A percentile compares a stretch with the other conserved stretches of the same genome.
Conservation (phyloP, 1,140 invertebrate species). For the Drosophila prosaltans region DNA sequence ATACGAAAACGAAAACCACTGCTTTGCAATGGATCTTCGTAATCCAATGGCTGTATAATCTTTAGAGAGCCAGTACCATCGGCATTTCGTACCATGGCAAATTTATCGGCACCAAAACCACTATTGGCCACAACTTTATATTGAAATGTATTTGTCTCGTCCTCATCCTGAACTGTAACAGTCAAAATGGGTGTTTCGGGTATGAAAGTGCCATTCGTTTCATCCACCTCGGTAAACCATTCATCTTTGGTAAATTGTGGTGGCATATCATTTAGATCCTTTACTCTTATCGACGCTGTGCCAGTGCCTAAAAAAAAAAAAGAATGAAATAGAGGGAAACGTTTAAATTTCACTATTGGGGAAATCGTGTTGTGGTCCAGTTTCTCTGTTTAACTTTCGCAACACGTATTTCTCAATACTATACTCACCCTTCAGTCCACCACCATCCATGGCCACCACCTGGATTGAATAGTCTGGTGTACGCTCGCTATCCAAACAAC, state of each 20-base stretch:
- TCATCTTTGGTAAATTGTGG: constrained; percentile 87
- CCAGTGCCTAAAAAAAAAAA: constrained; percentile 57
- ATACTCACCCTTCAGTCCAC: constrained; percentile 85
- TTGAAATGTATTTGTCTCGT: constrained; percentile 86
- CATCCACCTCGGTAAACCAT: constrained; percentile 87
- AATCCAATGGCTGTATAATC: constrained; percentile 86
- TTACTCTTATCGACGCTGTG: constrained; percentile 86
- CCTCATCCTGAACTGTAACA: constrained; percentile 87
- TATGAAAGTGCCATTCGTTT: constrained; percentile 86
- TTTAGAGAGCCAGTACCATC: constrained; percentile 88
- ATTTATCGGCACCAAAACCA: constrained; percentile 87
- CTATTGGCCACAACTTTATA: constrained; percentile 86
- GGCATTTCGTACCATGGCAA: constrained; percentile 87
- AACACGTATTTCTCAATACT: no score
- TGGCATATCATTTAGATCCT: constrained; percentile 87
- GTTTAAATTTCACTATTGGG: no score
- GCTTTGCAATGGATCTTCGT: constrained; percentile 85
- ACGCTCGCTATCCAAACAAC: constrained; percentile 87
- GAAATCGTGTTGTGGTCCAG: no score
- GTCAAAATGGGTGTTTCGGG: constrained; percentile 87
- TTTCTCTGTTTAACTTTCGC: background rate
- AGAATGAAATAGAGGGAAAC: no score
- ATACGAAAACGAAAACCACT: constrained; percentile 86
- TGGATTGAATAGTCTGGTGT: constrained; percentile 88
- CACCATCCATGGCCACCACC: constrained; percentile 87